Base-by-base conservation (phyloP, 1,140 invertebrate species). In the Acromyrmex charruanus region DNA sequence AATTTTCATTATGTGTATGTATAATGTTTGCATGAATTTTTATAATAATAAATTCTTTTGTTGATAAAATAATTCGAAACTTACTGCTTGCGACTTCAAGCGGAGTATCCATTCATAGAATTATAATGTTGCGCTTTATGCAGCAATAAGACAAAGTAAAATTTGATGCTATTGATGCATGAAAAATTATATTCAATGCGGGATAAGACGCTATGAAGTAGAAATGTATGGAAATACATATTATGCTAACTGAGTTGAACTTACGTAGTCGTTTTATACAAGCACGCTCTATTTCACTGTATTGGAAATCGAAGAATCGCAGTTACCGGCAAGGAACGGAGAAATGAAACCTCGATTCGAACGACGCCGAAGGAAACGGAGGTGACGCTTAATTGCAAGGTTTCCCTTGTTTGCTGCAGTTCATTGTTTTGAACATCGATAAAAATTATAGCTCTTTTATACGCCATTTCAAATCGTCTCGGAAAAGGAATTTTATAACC, bases 301-400 rank as follows among this genome's bases (percentile, higher is more conserved):
- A 84, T 84, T 35, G 80, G 80, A 84, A 84, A 84, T 84, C 80
- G 80, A 84, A 84, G 80, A 75, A 84, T 84, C 58, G 68, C 68
- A 49, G 53, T 74, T 59, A 61, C 44, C 18, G 55, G n/a, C 61
- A 66, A 85, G 61, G 18, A 79, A 66, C 31, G 77, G 53, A 44
- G 31, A 53, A 79, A 66, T 77, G 31, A 85, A 79, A 66, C 21
- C 59, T 79, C 61, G 82, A 77, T 53, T 63, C 74, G 74, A 35
- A 10, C 25, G 58, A n/a, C 58, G n/a, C 9, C 18, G 39, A 69
- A 80, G 25, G 51, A 75, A 68, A 55, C 39, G 68, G 21, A 84
- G 59, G 81, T 85, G 68, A 25, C 80, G 74, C 53, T 81, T 88
- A 86, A 88, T 88, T 87, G 77, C 25, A 49, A 81, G 72, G 44